Conservation (phyloP, 1,140 invertebrate species). For the Pinna nobilis region DNA sequence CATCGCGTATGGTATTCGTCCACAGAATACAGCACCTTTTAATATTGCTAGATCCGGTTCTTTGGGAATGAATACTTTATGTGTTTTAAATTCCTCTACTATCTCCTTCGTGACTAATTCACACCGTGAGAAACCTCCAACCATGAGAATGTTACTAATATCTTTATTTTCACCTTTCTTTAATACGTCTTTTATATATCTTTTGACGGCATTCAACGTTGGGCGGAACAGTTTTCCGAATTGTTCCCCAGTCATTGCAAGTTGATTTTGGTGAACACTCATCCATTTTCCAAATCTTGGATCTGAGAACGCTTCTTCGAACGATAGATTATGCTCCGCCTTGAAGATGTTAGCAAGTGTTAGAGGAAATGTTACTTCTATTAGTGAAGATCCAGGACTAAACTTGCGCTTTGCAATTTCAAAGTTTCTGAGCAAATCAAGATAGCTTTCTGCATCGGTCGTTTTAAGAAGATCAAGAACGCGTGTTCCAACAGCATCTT, state of each 20-base stretch:
- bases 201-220: background rate
- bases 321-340: background rate
- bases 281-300: background rate
- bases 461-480: background rate
- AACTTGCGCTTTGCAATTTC: conserved; percentile 7
- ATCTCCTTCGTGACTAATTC: background rate
- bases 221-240: conserved; percentile 1
- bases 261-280: background rate
- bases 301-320: background rate
- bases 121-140: conserved; percentile 22
- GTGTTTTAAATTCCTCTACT: background rate
- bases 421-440: conserved; percentile 1
- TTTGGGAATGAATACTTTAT: conserved; percentile 1
- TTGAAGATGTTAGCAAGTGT: background rate
- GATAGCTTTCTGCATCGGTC: background rate
- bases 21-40: conserved; percentile 25
- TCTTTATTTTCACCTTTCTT: background rate
- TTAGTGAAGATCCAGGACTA: background rate
- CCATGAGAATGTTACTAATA: conserved; percentile 6
- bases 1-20: conserved; percentile 13
- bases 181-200: conserved; percentile 12
- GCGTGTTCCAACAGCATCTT: conserved; percentile 1
- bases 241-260: background rate
- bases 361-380: background rate
- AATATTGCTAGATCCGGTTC: conserved; percentile 22